phyloP scores from a whole-genome alignment of 2,113 vertebrate genomes.

The Notarius lentiginosus region DNA sequence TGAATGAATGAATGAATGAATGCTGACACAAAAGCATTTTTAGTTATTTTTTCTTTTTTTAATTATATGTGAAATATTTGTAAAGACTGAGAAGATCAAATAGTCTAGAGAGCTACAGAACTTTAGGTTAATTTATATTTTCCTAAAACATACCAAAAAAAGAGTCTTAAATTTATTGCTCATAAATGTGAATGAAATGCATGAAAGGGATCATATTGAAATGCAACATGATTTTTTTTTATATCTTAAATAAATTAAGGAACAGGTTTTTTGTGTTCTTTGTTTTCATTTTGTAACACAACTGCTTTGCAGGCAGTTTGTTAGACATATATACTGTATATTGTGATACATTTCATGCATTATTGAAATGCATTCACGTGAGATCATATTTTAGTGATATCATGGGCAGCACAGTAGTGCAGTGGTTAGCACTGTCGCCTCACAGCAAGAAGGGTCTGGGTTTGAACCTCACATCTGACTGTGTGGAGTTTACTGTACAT shows the following conservation, averaged over 20 bases:
- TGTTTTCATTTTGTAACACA: background rate
- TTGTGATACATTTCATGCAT: background rate
- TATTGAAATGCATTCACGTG: background rate
- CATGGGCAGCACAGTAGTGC: background rate
- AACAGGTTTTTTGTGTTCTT: background rate
- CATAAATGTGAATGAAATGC: background rate
- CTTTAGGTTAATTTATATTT: background rate
- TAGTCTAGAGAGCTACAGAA: background rate
- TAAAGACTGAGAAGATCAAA: background rate
- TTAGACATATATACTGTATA: background rate
- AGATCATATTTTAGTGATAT: background rate
- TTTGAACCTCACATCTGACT: too few relatives aligned
- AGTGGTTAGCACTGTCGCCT: too few relatives aligned
- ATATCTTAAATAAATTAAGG: background rate
- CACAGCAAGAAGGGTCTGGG: too few relatives aligned
- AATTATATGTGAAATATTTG: too few relatives aligned
- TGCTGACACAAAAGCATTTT: background rate
- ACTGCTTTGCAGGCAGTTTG: background rate
- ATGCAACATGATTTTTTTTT: background rate
- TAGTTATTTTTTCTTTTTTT: background rate
- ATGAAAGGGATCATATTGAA: background rate
- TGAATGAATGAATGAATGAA: too few relatives aligned
- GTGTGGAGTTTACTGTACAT: too few relatives aligned
- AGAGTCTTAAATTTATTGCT: background rate
- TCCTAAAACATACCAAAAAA: background rate